Base-by-base conservation (phyloP, 2,888 invertebrate species). In the Brenthis daphne region DNA sequence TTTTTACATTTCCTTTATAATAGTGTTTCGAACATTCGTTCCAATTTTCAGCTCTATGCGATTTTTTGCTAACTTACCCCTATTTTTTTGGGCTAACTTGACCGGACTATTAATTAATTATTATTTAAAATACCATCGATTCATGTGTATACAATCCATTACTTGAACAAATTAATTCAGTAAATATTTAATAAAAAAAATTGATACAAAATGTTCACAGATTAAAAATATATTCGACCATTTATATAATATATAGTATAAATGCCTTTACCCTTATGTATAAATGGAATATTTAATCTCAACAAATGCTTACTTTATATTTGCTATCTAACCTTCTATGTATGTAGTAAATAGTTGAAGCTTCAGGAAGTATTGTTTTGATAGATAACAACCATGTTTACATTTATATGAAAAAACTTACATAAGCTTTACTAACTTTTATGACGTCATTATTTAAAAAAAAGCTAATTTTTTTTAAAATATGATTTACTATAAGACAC, bases 291-390 rank as follows among this genome's bases (percentile, higher is more conserved):
- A 53, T 53, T 54, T 63, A 53, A 43, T 51, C 13, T 51, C 51
- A 51, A 16, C 37, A 37, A 37, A n/a, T 12, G 11, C 57, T 47
- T 20, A 58, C 24, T 8, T 20, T 54, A 53, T 63, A 54, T 43
- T 43, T 33, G 13, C 53, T 63, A 63, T 63, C 53, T 63, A 63
- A 24, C 29, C 43, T 51, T 51, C 53, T 29, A 58, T 43, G 2
- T 33, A n/a, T 55, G 13, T 57, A 53, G 43, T 58, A 63, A 51
- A 67, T 56, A 61, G 56, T 14, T 47, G 48, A 55, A 56, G 60
- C 51, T 50, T 67, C 56, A 67, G 67, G 56, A 67, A 67, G 57
- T 67, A 63, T 67, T 63, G 24, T 67, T 67, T 63, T 50, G 6
- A 43, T 51, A 57, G 24, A 33, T 56, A 61, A 67, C 56, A 0